Conservation (phyloP, 2,888 invertebrate species). For the Onthophagus sagittarius region DNA sequence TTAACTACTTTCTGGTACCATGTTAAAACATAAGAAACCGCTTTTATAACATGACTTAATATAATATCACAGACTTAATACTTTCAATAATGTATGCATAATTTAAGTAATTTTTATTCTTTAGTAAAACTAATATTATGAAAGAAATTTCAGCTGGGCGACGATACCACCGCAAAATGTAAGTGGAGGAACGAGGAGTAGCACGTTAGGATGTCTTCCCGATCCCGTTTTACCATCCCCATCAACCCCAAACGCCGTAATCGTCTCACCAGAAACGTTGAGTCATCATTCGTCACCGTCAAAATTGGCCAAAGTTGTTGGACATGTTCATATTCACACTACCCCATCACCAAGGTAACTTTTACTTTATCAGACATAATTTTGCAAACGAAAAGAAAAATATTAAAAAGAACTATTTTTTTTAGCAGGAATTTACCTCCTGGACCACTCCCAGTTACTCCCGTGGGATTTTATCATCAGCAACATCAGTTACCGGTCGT, state of each 20-base stretch:
- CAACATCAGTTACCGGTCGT: slow-evolving; percentile 52
- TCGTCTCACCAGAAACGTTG: slow-evolving; percentile 72
- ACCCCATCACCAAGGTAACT: slow-evolving; percentile 54
- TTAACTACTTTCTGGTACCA: too few species aligned
- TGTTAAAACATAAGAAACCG: too few species aligned
- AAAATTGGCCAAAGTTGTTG: slow-evolving; percentile 36
- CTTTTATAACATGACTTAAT: too few species aligned
- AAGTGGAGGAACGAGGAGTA: slow-evolving; percentile 61
- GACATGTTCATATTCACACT: slow-evolving; percentile 55
- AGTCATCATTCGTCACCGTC: slow-evolving; percentile 67
- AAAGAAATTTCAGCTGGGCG: slow-evolving; percentile 50
- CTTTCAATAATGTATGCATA: too few species aligned
- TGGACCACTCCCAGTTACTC: slow-evolving; percentile 55
- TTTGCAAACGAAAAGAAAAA: not conserved
- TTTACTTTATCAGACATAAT: not conserved
- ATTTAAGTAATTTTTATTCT: too few species aligned
- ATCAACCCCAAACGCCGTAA: slow-evolving; percentile 68
- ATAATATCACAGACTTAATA: too few species aligned
- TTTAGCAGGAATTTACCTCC: slow-evolving; percentile 41
- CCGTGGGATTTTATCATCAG: slow-evolving; percentile 55
- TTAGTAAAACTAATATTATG: slow-evolving; percentile 14
- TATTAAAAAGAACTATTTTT: too few species aligned
- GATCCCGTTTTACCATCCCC: slow-evolving; percentile 69
- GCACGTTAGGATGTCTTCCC: slow-evolving; percentile 49
- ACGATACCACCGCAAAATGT: slow-evolving; percentile 62